Evolutionary conservation across 2,113 vertebrate species (phyloP).

Genomic region (Otus sunia): DNA sequence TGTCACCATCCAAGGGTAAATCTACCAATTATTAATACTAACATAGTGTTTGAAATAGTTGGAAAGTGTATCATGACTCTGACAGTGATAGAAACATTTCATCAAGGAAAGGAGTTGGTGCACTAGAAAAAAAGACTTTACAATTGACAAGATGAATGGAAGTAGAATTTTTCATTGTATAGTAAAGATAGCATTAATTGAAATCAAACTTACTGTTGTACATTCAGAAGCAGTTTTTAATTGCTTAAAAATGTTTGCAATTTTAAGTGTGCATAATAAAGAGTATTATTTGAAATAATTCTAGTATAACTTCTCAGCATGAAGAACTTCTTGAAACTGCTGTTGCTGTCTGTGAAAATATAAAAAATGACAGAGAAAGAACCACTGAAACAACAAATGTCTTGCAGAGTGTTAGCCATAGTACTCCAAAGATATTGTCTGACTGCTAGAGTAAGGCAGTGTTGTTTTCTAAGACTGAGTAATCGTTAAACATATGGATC

Average conservation of each 20-base stretch:
- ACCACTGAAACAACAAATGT: neutral
- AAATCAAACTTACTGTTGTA: neutral
- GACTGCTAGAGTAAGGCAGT: neutral
- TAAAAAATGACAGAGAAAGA: neutral
- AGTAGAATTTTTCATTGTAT: neutral
- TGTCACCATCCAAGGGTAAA: neutral
- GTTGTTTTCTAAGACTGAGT: neutral
- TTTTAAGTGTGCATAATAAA: neutral
- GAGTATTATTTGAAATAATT: neutral
- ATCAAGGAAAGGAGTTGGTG: neutral
- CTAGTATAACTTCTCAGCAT: neutral
- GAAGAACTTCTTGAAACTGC: neutral
- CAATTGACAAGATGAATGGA: neutral
- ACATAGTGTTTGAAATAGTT: neutral
- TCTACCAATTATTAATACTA: neutral
- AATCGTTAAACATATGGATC: neutral
- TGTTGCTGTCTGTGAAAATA: neutral
- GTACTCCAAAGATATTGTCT: neutral
- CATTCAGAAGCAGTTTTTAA: neutral
- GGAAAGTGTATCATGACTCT: neutral
- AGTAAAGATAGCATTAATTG: neutral
- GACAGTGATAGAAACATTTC: neutral
- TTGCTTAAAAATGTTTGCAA: neutral
- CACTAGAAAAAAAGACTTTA: neutral
- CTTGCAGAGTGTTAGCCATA: neutral